These are phyloP conservation scores for Apis laboriosa DNA, from an alignment of 1,140 invertebrate species.

Conservation along the genomic window DNA sequence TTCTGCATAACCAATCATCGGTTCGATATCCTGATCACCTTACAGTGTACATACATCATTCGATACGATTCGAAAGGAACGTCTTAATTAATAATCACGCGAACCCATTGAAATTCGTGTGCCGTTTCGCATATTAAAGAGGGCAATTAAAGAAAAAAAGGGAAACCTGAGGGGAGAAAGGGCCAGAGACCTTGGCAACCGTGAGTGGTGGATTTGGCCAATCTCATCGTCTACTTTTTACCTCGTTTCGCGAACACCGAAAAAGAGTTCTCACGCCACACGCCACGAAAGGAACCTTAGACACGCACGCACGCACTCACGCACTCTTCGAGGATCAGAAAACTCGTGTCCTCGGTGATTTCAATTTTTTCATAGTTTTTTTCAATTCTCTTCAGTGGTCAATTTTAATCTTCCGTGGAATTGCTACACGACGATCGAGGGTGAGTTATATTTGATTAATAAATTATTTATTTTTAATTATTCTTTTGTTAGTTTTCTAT, in stretches of 20 bases:
- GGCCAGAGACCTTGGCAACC: slow-evolving; percentile 19
- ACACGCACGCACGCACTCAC: slow-evolving; percentile 55
- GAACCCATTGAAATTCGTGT: slow-evolving; percentile 64
- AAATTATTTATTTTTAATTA: background rate
- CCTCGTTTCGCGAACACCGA: slow-evolving; percentile 58
- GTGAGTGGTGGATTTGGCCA: slow-evolving; percentile 50
- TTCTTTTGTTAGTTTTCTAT: background rate
- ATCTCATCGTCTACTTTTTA: slow-evolving; percentile 62
- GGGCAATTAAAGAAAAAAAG: slow-evolving; percentile 42
- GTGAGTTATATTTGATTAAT: slow-evolving; percentile 28
- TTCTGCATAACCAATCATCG: slow-evolving; percentile 42
- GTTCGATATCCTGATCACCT: slow-evolving; percentile 47
- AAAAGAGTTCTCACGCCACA: slow-evolving; percentile 66
- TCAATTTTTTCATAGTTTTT: slow-evolving; percentile 55
- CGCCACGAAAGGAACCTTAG: slow-evolving; percentile 56
- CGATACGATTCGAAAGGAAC: slow-evolving; percentile 30
- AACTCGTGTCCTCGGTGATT: slow-evolving; percentile 45
- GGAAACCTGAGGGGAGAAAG: background rate
- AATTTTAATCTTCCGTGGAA: slow-evolving; percentile 17
- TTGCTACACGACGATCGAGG: slow-evolving; percentile 30
- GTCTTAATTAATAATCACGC: slow-evolving; percentile 67
- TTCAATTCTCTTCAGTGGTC: slow-evolving; percentile 22
- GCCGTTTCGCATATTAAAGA: slow-evolving; percentile 63
- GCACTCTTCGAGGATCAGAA: slow-evolving; percentile 40
- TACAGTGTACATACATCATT: slow-evolving; percentile 27